Evolutionary conservation across 1,140 invertebrate species (phyloP).

Genomic region (Goniozus legneri): DNA sequence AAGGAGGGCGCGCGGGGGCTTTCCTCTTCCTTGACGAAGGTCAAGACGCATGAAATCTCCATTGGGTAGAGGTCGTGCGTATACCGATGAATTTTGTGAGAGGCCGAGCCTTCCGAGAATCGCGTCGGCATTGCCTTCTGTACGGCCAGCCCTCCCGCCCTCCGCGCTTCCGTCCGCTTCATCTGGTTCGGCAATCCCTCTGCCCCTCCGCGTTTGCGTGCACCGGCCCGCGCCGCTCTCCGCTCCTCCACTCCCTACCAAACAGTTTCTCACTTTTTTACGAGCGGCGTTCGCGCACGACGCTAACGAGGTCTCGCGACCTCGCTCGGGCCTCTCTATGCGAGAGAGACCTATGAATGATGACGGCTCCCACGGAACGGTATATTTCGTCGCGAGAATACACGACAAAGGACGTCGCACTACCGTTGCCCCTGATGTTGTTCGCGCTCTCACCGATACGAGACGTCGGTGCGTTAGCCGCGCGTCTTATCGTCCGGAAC

Average conservation of each 20-base stretch:
- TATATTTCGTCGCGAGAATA: too few species aligned
- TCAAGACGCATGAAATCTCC: slow-evolving; percentile 40
- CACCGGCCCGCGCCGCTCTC: not conserved
- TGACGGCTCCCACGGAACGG: too few species aligned
- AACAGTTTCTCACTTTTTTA: slow-evolving; percentile 29
- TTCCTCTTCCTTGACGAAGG: slow-evolving; percentile 46
- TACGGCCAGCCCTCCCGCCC: slow-evolving; percentile 14
- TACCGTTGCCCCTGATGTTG: too few species aligned
- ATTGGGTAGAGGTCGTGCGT: slow-evolving; percentile 30
- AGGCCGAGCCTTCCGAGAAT: slow-evolving; percentile 36
- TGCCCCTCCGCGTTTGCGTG: not conserved
- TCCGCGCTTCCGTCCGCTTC: not conserved
- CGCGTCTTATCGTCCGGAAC: too few species aligned
- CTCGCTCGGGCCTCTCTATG: slow-evolving; percentile 8
- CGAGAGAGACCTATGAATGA: too few species aligned
- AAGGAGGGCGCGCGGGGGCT: slow-evolving; percentile 12
- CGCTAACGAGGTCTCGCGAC: slow-evolving; percentile 28
- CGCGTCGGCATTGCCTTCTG: slow-evolving; percentile 14
- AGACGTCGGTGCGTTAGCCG: too few species aligned
- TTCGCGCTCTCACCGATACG: too few species aligned
- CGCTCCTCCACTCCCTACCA: not conserved
- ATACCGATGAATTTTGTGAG: slow-evolving; percentile 26
- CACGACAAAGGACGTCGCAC: too few species aligned
- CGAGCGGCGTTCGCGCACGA: slow-evolving; percentile 21
- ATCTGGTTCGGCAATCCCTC: not conserved